These are phyloP conservation scores for Acronicta leporina DNA, from an alignment of 2,888 invertebrate genomes.

Conservation along the genomic window DNA sequence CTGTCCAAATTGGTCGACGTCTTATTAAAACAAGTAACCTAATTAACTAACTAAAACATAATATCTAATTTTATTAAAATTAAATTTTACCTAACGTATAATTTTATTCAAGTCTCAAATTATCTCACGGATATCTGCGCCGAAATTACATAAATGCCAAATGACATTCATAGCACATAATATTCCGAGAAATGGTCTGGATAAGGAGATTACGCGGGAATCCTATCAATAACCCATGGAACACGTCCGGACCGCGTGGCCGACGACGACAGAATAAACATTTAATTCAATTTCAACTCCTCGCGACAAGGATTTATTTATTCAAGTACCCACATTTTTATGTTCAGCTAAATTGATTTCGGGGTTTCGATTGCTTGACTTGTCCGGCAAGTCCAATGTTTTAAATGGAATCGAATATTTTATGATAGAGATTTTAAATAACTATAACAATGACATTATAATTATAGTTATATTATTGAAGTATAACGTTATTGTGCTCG, in stretches of 20 bases:
- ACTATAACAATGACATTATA: too few relatives aligned
- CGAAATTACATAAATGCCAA: not conserved
- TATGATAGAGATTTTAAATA: too few relatives aligned
- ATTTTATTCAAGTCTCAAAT: too few relatives aligned
- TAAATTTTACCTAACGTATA: too few relatives aligned
- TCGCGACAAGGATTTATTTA: conserved; percentile 30
- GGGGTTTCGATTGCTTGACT: conserved; percentile 20
- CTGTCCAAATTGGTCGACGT: not conserved
- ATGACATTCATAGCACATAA: conserved; percentile 9
- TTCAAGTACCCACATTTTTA: conserved; percentile 22
- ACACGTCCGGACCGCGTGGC: conserved; percentile 35
- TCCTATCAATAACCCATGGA: conserved; percentile 37
- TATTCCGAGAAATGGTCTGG: conserved; percentile 21
- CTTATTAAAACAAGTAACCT: too few relatives aligned
- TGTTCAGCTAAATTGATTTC: conserved; percentile 25
- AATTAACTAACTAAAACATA: too few relatives aligned
- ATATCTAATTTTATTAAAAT: too few relatives aligned
- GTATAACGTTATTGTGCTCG: too few relatives aligned
- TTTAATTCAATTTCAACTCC: conserved; percentile 45
- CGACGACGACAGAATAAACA: conserved; percentile 34
- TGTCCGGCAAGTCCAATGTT: not conserved
- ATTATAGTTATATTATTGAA: too few relatives aligned
- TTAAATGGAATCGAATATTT: too few relatives aligned
- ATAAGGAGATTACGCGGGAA: conserved; percentile 30
- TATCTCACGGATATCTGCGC: too few relatives aligned